Evolutionary conservation across 35 echinoderm and acorn worm species (phyloP), one percentile per base, ranked within the genome.

Genomic region (Hemicentrotus pulcherrimus): DNA sequence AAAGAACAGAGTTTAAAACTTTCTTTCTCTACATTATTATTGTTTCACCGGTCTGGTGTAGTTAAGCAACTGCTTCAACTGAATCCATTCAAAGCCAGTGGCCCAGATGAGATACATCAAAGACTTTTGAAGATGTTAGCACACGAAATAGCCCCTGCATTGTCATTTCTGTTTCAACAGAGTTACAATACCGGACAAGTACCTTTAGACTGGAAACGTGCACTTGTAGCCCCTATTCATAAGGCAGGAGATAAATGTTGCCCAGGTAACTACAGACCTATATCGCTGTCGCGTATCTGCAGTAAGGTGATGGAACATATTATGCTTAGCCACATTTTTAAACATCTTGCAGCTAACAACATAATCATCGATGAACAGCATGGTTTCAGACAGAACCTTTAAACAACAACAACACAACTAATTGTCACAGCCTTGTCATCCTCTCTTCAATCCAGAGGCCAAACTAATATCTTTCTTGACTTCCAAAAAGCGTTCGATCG

Each of bases 401-500:
- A n/a, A n/a, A n/a, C 94, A 85, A 94, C 92, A 32, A 91, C 70
- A 46, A 96, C 96, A 12, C 94, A 96, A 91, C 94, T 96, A n/a
- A n/a, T n/a, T 32, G 52, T 96, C 19, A 8, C 47, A 46, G 46
- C 94, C 47, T 97, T 94, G 94, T 46, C 96, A 32, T 47, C 28
- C 48, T 47, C 88, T 90, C 90, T 97, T 22, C 88, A 97, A 58
- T 71, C 48, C 31, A 71, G 90, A 46, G 90, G 96, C 46, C 94
- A 97, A 60, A 97, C 96, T 16, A 96, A 98, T 94, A 58, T 96
- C 8, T 96, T 97, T 32, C 91, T 95, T 46, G 97, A 98, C 46
- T 96, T 98, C 60, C 92, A 86, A 32, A 98, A 98, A 94, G 97
- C 96, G 14, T 96, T 98, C 60, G 97, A 98, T 46, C 94, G 96